A percentile compares a stretch with the other conserved stretches of the same genome.
Evolutionary conservation across 2,113 vertebrate genomes (phyloP).

Genomic region (Kryptolebias marmoratus): DNA sequence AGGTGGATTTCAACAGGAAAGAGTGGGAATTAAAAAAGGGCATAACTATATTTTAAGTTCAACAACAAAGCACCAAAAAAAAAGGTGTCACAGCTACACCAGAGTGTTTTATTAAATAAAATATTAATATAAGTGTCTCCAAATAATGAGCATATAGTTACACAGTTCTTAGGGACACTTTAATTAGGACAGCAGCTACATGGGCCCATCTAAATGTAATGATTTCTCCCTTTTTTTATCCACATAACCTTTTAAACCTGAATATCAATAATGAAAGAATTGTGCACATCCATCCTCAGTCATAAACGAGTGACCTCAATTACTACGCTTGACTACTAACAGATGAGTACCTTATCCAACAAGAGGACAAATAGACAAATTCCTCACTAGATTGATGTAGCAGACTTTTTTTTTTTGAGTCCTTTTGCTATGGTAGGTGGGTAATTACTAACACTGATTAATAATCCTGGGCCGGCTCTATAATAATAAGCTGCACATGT

Average conservation of each 20-base stretch:
- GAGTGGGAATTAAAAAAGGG: too few species aligned
- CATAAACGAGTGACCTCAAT: slow-evolving; percentile 11
- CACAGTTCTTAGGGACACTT: too few species aligned
- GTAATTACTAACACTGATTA: slow-evolving; percentile 84
- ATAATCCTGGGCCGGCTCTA: slow-evolving; percentile 71
- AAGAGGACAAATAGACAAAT: slow-evolving; percentile 68
- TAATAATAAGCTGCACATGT: slow-evolving; percentile 83
- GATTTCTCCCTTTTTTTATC: not conserved
- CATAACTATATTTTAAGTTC: too few species aligned
- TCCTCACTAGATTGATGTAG: slow-evolving; percentile 70
- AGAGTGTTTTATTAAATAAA: too few species aligned
- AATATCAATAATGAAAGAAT: not conserved
- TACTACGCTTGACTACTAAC: slow-evolving; percentile 40
- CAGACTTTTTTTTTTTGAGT: slow-evolving; percentile 49
- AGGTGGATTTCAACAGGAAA: too few species aligned
- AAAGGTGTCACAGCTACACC: too few species aligned
- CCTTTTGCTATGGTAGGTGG: slow-evolving; percentile 71
- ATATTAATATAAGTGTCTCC: not conserved
- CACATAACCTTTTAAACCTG: not conserved
- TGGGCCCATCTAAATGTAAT: not conserved
- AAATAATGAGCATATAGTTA: not conserved
- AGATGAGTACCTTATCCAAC: slow-evolving; percentile 64
- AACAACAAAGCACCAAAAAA: too few species aligned
- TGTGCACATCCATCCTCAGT: not conserved
- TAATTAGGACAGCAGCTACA: too few species aligned